Conservation (phyloP, 2,113 vertebrate genomes). For the Rhodinocichla rosea region DNA sequence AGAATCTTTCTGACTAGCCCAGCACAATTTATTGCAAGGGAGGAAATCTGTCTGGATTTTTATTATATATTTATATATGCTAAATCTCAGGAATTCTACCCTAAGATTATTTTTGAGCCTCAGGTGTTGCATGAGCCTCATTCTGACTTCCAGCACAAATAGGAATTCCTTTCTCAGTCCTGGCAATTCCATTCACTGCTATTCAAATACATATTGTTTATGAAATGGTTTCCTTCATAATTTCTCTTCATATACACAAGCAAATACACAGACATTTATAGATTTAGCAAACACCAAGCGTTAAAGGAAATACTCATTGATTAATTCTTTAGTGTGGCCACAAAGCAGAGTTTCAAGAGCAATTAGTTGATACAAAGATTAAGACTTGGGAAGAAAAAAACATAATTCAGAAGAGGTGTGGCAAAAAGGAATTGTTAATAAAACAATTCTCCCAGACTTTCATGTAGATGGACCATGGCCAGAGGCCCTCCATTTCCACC, state of each 20-base stretch:
- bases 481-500: background rate
- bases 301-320: background rate
- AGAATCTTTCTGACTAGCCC: background rate
- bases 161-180: background rate
- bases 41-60: background rate
- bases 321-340: background rate
- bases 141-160: background rate
- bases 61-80: background rate
- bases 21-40: background rate
- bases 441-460: background rate
- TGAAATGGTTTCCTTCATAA: background rate
- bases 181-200: background rate
- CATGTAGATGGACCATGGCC: background rate
- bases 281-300: background rate
- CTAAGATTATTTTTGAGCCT: background rate
- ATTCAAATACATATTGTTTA: background rate
- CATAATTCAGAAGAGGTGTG: background rate
- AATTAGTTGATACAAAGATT: background rate
- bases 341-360: background rate
- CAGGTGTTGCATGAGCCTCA: background rate
- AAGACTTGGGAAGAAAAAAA: background rate
- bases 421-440: background rate
- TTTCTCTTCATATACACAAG: background rate
- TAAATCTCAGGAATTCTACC: background rate
- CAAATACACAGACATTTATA: background rate